Evolutionary conservation across 2,113 vertebrate species (phyloP).

Genomic region (Tyrannus savana): DNA sequence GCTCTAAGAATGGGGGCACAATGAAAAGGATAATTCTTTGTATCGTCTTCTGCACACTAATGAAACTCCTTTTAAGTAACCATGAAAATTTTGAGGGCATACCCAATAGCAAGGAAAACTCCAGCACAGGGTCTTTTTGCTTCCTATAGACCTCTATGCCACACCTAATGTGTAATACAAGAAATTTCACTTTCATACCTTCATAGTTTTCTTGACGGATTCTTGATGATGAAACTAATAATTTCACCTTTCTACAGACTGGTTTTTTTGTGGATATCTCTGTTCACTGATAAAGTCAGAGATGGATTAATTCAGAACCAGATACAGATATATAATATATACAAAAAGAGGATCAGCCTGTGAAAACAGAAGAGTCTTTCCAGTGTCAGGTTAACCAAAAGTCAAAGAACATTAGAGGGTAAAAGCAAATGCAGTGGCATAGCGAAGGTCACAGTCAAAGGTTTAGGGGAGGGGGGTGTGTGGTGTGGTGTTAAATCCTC

Average conservation of each 20-base stretch:
- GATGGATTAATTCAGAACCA: background rate
- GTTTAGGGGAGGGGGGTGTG: background rate
- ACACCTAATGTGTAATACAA: background rate
- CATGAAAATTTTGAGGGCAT: background rate
- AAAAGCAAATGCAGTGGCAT: background rate
- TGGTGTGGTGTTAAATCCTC: background rate
- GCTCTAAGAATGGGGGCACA: background rate
- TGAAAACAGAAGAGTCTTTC: background rate
- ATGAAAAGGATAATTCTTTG: conserved; percentile 30
- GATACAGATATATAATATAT: background rate
- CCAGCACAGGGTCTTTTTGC: background rate
- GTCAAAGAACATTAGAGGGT: background rate
- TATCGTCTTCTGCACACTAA: conserved; percentile 26
- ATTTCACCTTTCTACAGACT: background rate
- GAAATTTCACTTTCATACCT: background rate
- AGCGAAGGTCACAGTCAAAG: conserved; percentile 33
- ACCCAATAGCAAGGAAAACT: background rate
- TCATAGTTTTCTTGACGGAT: background rate
- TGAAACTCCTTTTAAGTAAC: background rate
- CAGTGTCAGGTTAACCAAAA: background rate
- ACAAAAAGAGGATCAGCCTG: background rate
- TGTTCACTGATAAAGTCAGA: background rate
- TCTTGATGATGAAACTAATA: background rate
- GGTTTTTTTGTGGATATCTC: background rate
- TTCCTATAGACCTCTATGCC: background rate